Percentiles rank a stretch among this genome's conserved stretches.
phyloP scores from a whole-genome alignment of 2,113 vertebrate genomes.

The Carassius carassius region DNA sequence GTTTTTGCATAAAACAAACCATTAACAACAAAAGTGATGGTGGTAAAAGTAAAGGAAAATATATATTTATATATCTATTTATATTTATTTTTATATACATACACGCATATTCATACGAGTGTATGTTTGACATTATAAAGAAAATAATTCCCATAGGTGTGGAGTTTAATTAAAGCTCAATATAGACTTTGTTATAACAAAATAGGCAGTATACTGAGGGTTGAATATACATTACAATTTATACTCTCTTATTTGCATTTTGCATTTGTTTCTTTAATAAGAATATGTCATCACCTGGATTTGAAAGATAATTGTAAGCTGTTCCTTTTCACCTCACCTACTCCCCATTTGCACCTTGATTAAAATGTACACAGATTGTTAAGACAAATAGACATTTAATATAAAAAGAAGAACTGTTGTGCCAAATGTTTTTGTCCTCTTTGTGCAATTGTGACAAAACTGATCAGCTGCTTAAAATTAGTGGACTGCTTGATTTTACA shows the following conservation, averaged over 20 bases:
- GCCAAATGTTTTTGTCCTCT: slow-evolving; percentile 28
- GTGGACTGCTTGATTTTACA: slow-evolving; percentile 37
- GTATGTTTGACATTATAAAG: slow-evolving; percentile 83
- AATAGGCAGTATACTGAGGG: slow-evolving; percentile 98
- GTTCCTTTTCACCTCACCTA: slow-evolving; percentile 61
- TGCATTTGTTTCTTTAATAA: slow-evolving; percentile 71
- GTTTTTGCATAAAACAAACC: slow-evolving; percentile 42
- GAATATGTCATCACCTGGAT: slow-evolving; percentile 62
- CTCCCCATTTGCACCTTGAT: slow-evolving; percentile 72
- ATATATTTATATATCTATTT: slow-evolving; percentile 69
- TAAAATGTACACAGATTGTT: slow-evolving; percentile 63
- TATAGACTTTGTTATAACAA: slow-evolving; percentile 97
- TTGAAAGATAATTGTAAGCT: slow-evolving; percentile 61
- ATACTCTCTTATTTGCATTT: slow-evolving; percentile 80
- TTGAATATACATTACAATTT: slow-evolving; percentile 95
- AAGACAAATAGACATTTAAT: slow-evolving; percentile 65
- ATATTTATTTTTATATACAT: slow-evolving; percentile 63
- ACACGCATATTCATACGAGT: slow-evolving; percentile 69
- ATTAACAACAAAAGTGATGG: slow-evolving; percentile 64
- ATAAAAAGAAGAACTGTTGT: slow-evolving; percentile 54
- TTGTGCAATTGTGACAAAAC: slow-evolving; percentile 55
- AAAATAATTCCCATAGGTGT: slow-evolving; percentile 82
- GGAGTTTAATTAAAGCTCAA: slow-evolving; percentile 89
- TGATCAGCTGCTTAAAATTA: slow-evolving; percentile 42
- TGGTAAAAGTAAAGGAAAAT: slow-evolving; percentile 81